Evolutionary conservation across 1,140 invertebrate genomes (phyloP).

Genomic region (Trichoplusia ni): DNA sequence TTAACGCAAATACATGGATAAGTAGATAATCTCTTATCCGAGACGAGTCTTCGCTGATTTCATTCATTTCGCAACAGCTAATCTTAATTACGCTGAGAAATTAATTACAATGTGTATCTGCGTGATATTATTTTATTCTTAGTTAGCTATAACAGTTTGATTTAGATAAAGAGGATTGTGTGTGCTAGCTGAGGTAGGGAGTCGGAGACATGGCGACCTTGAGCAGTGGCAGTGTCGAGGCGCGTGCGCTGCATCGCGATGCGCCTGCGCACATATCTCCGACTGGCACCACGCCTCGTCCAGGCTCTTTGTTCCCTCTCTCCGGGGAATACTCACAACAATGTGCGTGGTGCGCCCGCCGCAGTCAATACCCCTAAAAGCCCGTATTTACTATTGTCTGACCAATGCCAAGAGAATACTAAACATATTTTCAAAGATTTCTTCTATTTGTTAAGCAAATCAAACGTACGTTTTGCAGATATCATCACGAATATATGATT

Average conservation of each 20-base stretch:
- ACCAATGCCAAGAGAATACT: conserved; percentile 36
- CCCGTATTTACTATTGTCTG: conserved; percentile 43
- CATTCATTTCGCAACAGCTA: neutral
- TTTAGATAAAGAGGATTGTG: neutral
- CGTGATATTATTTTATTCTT: neutral
- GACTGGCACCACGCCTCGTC: conserved; percentile 41
- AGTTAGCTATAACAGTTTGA: neutral
- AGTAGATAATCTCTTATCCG: conserved; percentile 18
- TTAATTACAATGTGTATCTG: neutral
- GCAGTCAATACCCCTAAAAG: conserved; percentile 55
- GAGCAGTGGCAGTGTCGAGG: conserved; percentile 40
- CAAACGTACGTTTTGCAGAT: conserved; percentile 20
- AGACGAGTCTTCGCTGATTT: neutral
- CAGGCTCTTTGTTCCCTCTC: conserved; percentile 48
- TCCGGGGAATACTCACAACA: conserved; percentile 46
- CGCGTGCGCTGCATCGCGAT: conserved; percentile 65
- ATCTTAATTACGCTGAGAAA: neutral
- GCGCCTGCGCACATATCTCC: conserved; percentile 44
- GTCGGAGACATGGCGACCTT: conserved; percentile 59
- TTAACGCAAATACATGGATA: conserved; percentile 24
- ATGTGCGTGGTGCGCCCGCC: conserved; percentile 36
- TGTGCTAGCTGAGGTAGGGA: conserved; percentile 25
- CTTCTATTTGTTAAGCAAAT: conserved; percentile 38
- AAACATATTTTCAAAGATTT: conserved; percentile 29
- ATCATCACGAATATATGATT: conserved; percentile 16